Evolutionary conservation across 2,113 vertebrate species (phyloP).

Genomic region (Colius striatus): DNA sequence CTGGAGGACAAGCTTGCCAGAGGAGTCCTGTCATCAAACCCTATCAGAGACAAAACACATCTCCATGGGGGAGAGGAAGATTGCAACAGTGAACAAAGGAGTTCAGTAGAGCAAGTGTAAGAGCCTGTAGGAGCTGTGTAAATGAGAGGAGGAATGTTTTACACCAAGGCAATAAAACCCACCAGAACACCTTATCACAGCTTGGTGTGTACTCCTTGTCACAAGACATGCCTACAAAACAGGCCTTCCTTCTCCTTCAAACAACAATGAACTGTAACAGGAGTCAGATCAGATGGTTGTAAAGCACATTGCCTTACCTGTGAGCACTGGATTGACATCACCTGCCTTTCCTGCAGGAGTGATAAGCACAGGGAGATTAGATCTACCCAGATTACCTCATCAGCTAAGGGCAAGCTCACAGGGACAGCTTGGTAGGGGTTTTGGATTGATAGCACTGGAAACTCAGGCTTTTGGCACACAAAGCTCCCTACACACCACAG

Average conservation of each 20-base stretch:
- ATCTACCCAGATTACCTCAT: not conserved
- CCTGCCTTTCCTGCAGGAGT: not conserved
- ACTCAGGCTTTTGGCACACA: not conserved
- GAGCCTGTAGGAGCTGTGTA: not conserved
- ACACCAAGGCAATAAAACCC: not conserved
- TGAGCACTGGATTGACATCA: not conserved
- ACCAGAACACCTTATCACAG: not conserved
- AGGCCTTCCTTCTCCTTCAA: not conserved
- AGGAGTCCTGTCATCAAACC: not conserved
- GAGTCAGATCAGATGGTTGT: not conserved
- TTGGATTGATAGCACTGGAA: not conserved
- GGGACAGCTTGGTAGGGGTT: not conserved
- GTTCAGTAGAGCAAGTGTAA: not conserved
- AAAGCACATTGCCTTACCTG: not conserved
- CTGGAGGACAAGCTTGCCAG: not conserved
- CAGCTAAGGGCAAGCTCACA: not conserved
- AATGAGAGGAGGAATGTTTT: not conserved
- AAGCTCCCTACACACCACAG: not conserved
- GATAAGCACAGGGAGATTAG: not conserved
- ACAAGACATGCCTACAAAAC: not conserved
- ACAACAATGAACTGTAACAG: not conserved
- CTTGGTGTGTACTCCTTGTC: not conserved
- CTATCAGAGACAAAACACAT: not conserved
- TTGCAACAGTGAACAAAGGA: not conserved
- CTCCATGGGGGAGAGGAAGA: not conserved